Evolutionary conservation across 2,113 vertebrate genomes (phyloP), one percentile per base, ranked within the genome.

Genomic region (Nesoenas mayeri): DNA sequence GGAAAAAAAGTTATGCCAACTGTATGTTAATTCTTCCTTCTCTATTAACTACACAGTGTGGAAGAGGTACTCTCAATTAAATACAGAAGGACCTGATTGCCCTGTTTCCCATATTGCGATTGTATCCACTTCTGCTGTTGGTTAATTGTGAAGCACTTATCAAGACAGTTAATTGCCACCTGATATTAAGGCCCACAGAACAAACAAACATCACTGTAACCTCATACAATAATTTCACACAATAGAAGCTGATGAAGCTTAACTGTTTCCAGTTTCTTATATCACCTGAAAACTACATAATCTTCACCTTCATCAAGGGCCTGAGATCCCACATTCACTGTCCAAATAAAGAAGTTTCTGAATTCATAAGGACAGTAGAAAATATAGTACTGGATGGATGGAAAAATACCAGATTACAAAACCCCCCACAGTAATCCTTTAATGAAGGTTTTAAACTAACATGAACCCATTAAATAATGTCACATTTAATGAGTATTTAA

Each of bases 401-500:
- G n/a, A 98, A 98, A 98, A 98, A 95, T 97, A 98, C 98, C 98
- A 96, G 95, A 96, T 88, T 93, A 73, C 80, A 91, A 95, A 96
- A 85, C 79, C 81, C 84, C 70, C 94, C 95, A 95, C 92, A 78
- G 84, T 82, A 97, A 95, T 95, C 54, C 82, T 94, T 95, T 97
- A 98, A 97, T 97, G 95, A 98, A 97, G 94, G 80, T 86, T 97
- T 97, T 94, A 93, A 94, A 96, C 44, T 79, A 96, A 96, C 88
- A 93, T 24, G 96, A 97, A 84, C 89, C 96, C 91, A 98, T 97
- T 98, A 97, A 98, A 96, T 87, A 93, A 95, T 97, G 97, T 90
- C 97, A 98, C 96, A 92, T 98, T 97, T 98, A 98, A 98, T 98
- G 96, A 97, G 97, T 84, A 94, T 90, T 97, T 98, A 97, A 97